A percentile compares a stretch with the other conserved stretches of the same genome.
Evolutionary conservation across 2,888 invertebrate genomes (phyloP).

Genomic region (Oscheius sp.): DNA sequence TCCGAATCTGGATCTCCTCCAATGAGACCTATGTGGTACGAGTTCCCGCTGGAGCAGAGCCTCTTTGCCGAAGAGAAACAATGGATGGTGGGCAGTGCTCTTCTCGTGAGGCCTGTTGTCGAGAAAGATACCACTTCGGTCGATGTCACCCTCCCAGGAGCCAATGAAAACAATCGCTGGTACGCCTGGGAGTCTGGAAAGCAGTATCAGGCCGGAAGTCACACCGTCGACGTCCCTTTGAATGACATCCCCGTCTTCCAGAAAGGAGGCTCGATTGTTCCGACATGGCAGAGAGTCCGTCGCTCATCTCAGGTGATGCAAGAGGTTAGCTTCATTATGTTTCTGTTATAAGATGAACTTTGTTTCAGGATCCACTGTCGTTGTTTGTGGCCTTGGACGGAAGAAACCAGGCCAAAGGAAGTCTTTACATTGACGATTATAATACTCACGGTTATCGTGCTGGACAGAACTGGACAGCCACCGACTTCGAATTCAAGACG

Average conservation of each 20-base stretch:
- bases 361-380: slow-evolving; percentile 87
- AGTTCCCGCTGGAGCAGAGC: slow-evolving; percentile 86
- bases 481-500: slow-evolving; percentile 48
- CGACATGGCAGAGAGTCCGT: slow-evolving; percentile 87
- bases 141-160: slow-evolving; percentile 88
- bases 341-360: not conserved
- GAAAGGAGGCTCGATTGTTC: slow-evolving; percentile 88
- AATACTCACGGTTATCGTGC: slow-evolving; percentile 84
- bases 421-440: slow-evolving; percentile 91
- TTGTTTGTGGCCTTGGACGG: slow-evolving; percentile 85
- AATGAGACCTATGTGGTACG: slow-evolving; percentile 88
- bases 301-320: slow-evolving; percentile 83
- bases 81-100: slow-evolving; percentile 80
- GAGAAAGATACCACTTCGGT: slow-evolving; percentile 83
- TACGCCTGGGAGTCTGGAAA: slow-evolving; percentile 57
- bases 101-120: slow-evolving; percentile 87
- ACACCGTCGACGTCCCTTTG: slow-evolving; percentile 52
- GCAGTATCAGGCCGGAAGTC: slow-evolving; percentile 38
- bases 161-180: slow-evolving; percentile 41
- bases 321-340: slow-evolving; percentile 62
- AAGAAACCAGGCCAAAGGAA: slow-evolving; percentile 79
- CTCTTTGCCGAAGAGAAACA: slow-evolving; percentile 83
- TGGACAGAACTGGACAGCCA: slow-evolving; percentile 41
- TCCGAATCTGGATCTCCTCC: slow-evolving; percentile 87
- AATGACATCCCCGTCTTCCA: slow-evolving; percentile 86